Percentiles rank a stretch among this genome's conserved stretches.
These are phyloP conservation scores for Agelastica alni DNA, from an alignment of 2,888 invertebrate genomes.

Conservation along the genomic window DNA sequence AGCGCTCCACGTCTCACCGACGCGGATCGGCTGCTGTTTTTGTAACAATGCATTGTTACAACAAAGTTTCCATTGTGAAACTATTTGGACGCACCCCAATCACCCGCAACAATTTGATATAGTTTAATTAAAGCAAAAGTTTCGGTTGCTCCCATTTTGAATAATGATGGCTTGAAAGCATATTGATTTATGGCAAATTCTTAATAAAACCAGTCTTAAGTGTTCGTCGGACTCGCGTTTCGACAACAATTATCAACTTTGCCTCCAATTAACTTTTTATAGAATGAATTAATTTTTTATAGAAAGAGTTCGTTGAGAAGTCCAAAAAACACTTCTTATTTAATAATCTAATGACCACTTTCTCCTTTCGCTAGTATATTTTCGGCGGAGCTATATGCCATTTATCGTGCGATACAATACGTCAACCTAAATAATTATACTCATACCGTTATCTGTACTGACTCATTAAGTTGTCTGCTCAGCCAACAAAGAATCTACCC, in stretches of 20 bases:
- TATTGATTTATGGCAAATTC: slow-evolving; percentile 37
- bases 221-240: slow-evolving; percentile 29
- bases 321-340: too few relatives aligned
- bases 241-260: slow-evolving; percentile 31
- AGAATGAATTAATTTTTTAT: too few relatives aligned
- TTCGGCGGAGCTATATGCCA: too few relatives aligned
- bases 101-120: slow-evolving; percentile 31
- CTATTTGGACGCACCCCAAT: slow-evolving; percentile 29
- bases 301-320: too few relatives aligned
- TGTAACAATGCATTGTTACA: slow-evolving; percentile 19
- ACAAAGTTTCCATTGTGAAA: slow-evolving; percentile 25
- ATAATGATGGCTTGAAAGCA: slow-evolving; percentile 32
- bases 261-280: slow-evolving; percentile 13
- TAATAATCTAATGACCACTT: too few relatives aligned
- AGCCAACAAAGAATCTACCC: too few relatives aligned
- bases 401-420: too few relatives aligned
- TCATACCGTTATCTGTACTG: too few relatives aligned
- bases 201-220: slow-evolving; percentile 33
- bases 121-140: slow-evolving; percentile 34
- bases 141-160: slow-evolving; percentile 27
- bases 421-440: too few relatives aligned
- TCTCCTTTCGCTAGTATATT: too few relatives aligned
- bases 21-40: slow-evolving; percentile 11
- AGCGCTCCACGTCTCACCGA: too few relatives aligned
- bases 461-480: too few relatives aligned